Evolutionary conservation across 35 echinoderm and acorn worm species (phyloP), one percentile per base, ranked within the genome.

Genomic region (Lytechinus variegatus): DNA sequence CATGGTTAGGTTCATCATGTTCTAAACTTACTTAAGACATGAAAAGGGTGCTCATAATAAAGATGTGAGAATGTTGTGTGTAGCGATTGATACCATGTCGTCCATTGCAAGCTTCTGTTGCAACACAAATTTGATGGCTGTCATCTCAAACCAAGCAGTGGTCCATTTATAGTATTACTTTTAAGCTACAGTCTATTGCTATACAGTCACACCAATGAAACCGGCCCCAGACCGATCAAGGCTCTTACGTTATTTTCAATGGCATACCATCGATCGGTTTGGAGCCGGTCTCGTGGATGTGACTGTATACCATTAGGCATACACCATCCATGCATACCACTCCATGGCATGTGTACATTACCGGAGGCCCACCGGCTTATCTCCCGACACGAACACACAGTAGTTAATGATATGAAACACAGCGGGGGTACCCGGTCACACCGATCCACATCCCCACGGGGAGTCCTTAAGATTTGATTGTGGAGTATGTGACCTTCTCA

Each of bases 311-410:
- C 33, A 44, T 44, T 44, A 79, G 19, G n/a, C 66, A 79, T 79
- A 71, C 13, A 71, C 16, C 61, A 71, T 24, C 66, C 66, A 79
- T 3, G 14, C 66, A 79, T 79, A 24, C 66, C 66, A 79, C 66
- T 79, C 66, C n/a, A 5, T 79, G 66, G 66, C n/a, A 79, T 79
- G 66, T 79, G 66, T 79, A 79, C 66, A 79, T 79, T 79, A 79
- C 66, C 14, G 16, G 66, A 79, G 66, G 66, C 14, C 19, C 66
- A 79, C 19, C 61, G 66, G 66, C 66, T 79, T 79, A 79, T 79
- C 66, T 7, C 33, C 7, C 19, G 66, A 79, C 66, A 79, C 19
- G 66, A 79, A 79, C 66, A 79, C 66, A 79, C 66, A 24, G 66
- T 79, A 79, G 66, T 79, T 5, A 79, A n/a, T 79, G 66, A 79